Evolutionary conservation across 2,113 vertebrate species (phyloP).

Genomic region (Steatornis caripensis): DNA sequence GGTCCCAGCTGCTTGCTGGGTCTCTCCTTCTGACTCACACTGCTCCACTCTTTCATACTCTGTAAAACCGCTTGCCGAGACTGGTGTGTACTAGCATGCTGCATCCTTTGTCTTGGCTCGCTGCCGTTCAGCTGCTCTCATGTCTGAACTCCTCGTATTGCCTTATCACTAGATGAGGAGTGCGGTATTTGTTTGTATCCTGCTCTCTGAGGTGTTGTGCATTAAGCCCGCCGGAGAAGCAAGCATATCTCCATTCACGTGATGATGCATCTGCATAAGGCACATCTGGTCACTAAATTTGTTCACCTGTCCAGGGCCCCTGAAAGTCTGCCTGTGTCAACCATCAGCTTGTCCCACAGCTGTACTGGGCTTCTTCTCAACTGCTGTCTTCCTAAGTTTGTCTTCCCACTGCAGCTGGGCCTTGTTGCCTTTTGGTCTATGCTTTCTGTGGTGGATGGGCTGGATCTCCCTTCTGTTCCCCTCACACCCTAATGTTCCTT

Average conservation of each 20-base stretch:
- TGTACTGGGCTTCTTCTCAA: not conserved
- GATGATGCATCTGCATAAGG: not conserved
- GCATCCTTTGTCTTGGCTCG: not conserved
- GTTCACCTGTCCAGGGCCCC: not conserved
- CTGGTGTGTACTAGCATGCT: not conserved
- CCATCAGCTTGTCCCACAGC: not conserved
- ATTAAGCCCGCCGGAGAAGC: rapidly evolving
- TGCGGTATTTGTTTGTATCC: not conserved
- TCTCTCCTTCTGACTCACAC: not conserved
- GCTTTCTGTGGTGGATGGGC: not conserved
- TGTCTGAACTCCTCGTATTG: not conserved
- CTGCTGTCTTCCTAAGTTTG: not conserved
- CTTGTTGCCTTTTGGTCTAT: not conserved
- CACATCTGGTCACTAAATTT: not conserved
- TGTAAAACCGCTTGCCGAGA: not conserved
- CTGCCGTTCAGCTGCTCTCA: not conserved
- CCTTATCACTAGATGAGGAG: not conserved
- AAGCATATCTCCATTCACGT: not conserved
- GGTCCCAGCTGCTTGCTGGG: not conserved
- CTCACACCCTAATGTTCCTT: not conserved
- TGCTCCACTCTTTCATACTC: not conserved
- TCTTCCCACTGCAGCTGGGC: not conserved
- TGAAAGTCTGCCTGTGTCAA: not conserved
- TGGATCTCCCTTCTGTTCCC: not conserved
- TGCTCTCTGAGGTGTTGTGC: not conserved